Evolutionary conservation across 2,797 vertebrate genomes (phyloP).

Genomic region (Coregonus suidteri): DNA sequence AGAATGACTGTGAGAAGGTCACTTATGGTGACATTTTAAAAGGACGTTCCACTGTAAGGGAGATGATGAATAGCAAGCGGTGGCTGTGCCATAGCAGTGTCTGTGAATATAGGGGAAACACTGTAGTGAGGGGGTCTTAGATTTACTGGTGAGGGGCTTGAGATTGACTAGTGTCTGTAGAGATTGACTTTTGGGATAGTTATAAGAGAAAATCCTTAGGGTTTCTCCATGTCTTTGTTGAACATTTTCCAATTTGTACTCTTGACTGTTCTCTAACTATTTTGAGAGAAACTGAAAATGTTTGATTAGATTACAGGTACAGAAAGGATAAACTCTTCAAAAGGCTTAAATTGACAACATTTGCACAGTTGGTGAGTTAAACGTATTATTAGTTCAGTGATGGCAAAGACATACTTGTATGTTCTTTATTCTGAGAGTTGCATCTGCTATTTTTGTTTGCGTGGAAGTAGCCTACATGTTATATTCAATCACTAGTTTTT

Average conservation of each 20-base stretch:
- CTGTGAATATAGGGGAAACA: too few relatives aligned
- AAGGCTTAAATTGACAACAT: constrained; percentile 91
- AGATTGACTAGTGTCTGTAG: too few relatives aligned
- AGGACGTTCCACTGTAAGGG: too few relatives aligned
- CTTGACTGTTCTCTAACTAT: background rate
- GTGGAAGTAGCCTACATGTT: background rate
- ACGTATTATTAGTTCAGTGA: background rate
- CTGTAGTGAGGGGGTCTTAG: too few relatives aligned
- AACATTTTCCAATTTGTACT: too few relatives aligned
- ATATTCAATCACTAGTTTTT: constrained; percentile 13
- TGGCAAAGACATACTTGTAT: background rate
- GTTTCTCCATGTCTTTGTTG: background rate
- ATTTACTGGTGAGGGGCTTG: too few relatives aligned
- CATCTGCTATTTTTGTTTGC: constrained; percentile 4
- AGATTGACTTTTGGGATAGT: background rate
- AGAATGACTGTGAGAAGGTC: too few relatives aligned
- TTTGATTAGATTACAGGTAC: constrained; percentile 89
- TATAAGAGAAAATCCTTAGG: background rate
- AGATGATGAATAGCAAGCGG: too few relatives aligned
- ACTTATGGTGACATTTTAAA: too few relatives aligned
- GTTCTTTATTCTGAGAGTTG: background rate
- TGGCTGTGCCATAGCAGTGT: too few relatives aligned
- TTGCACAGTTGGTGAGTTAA: constrained; percentile 89
- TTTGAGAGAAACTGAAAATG: background rate
- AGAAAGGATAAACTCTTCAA: constrained; percentile 94